Evolutionary conservation across 2,113 vertebrate genomes (phyloP).

Genomic region (Corapipo altera): DNA sequence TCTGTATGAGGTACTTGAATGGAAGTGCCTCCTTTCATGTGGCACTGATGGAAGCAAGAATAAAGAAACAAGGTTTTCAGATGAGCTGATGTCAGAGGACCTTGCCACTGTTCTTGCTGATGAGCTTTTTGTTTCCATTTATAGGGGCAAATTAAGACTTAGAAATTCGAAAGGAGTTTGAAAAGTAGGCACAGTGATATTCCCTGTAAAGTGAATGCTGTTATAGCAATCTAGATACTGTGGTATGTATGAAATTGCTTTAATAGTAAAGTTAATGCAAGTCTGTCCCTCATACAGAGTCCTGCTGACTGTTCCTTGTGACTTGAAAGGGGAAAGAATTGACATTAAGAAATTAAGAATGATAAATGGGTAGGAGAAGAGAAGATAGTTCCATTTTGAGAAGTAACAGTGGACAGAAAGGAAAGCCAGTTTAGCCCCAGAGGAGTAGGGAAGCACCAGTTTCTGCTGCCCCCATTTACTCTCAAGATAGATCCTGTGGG

Average conservation of each 20-base stretch:
- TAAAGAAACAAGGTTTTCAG: background rate
- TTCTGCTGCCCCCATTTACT: accelerated
- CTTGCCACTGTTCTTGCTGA: background rate
- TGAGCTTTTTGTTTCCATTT: background rate
- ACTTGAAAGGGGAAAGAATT: background rate
- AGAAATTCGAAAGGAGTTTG: background rate
- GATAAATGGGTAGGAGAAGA: background rate
- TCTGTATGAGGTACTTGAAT: background rate
- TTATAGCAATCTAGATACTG: background rate
- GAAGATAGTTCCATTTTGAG: background rate
- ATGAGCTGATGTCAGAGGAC: background rate
- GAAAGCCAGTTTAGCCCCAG: background rate
- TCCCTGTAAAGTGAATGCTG: background rate
- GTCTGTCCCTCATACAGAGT: background rate
- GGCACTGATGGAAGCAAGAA: background rate
- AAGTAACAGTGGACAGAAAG: background rate
- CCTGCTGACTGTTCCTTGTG: background rate
- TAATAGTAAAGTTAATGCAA: background rate
- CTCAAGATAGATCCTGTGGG: background rate
- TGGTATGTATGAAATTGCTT: background rate
- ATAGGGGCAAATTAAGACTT: background rate
- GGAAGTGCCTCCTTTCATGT: background rate
- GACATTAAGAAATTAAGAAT: background rate
- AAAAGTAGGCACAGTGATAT: background rate
- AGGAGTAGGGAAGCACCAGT: accelerated